Percentiles rank a stretch among this genome's conserved stretches.
Evolutionary conservation across 2,797 vertebrate genomes (phyloP).

Genomic region (Amazona finschi): DNA sequence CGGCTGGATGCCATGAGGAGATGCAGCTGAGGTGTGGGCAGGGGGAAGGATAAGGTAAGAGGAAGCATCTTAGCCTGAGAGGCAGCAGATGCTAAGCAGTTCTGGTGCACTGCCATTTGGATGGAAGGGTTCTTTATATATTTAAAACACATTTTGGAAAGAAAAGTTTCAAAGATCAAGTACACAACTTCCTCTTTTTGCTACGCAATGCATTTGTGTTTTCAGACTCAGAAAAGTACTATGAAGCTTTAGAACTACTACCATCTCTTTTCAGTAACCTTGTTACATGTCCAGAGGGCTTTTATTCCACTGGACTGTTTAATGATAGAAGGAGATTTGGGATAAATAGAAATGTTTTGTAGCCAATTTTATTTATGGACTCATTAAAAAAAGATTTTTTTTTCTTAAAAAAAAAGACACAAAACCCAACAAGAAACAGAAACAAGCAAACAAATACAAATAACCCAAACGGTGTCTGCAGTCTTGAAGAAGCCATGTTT

Average conservation of each 20-base stretch:
- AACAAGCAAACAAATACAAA: neutral
- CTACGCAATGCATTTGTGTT: neutral
- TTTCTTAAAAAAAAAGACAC: neutral
- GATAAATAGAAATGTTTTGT: neutral
- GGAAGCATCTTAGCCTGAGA: neutral
- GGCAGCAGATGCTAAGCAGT: neutral
- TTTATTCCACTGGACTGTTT: neutral
- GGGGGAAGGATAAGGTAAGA: neutral
- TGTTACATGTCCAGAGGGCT: neutral
- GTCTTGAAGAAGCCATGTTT: neutral
- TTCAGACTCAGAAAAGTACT: neutral
- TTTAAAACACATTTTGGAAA: neutral
- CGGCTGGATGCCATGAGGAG: neutral
- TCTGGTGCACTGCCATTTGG: neutral
- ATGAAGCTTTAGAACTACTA: neutral
- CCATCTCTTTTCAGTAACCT: neutral
- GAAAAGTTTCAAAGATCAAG: neutral
- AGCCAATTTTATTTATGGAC: neutral
- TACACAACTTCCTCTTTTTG: neutral
- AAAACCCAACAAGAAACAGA: neutral
- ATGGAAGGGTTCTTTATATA: neutral
- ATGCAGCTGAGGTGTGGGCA: neutral
- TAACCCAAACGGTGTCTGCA: neutral
- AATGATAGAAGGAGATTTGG: neutral
- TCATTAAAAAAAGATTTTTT: neutral